phyloP scores from a whole-genome alignment of 2,888 invertebrate genomes.

The Cryptosula pallasiana region DNA sequence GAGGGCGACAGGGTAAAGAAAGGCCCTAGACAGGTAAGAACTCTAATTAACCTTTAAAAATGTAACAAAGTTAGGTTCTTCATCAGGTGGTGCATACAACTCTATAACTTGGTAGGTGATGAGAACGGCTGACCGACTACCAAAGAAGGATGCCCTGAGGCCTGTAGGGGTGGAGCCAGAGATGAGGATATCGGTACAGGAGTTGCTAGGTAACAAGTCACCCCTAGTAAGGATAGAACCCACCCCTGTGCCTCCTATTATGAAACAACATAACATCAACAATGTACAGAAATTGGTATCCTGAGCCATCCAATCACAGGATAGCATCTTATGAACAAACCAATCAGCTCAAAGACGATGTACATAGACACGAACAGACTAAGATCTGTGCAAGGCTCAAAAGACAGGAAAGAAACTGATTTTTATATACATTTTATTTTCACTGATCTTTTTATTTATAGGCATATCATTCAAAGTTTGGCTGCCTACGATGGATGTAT shows the following conservation, averaged over 20 bases:
- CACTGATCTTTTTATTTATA: no score
- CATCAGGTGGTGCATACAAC: neutral
- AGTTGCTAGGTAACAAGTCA: neutral
- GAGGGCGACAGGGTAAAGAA: slow-evolving; percentile 44
- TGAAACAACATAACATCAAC: slow-evolving; percentile 5
- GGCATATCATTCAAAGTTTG: no score
- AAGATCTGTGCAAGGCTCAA: no score
- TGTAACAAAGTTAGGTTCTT: neutral
- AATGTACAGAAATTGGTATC: neutral
- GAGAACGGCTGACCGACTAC: slow-evolving; percentile 1
- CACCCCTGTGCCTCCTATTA: slow-evolving; percentile 12
- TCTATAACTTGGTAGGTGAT: neutral
- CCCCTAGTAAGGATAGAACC: slow-evolving; percentile 15
- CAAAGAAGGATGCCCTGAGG: slow-evolving; percentile 1
- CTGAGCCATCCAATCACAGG: neutral
- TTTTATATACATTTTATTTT: no score
- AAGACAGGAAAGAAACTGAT: no score
- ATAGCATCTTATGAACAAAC: no score
- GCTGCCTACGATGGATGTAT: no score
- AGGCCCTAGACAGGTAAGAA: slow-evolving; percentile 42
- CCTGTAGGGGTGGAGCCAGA: slow-evolving; percentile 13
- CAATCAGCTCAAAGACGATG: no score
- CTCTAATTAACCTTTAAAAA: neutral
- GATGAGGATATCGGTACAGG: slow-evolving; percentile 11
- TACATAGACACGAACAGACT: no score